Evolutionary conservation across 53 echinoderm and acorn worm genomes (phyloP), one percentile per base, ranked within the genome.

Genomic region (Patiria pectinifera): DNA sequence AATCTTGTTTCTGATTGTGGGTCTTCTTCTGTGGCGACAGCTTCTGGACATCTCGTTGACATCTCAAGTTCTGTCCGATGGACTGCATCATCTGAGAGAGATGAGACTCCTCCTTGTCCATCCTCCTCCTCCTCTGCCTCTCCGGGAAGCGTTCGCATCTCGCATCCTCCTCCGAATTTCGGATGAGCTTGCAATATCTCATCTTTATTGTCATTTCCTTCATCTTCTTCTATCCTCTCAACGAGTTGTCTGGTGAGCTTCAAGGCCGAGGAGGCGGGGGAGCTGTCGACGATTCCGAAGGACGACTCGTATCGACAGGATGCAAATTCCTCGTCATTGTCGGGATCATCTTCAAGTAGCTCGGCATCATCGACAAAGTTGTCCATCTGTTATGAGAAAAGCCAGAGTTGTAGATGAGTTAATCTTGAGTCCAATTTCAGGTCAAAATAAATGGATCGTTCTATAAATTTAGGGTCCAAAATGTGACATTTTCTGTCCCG

Each of bases 321-420:
- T 48, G 71, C 86, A 47, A 86, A 49, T 48, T 86, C 75, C 48
- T 49, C 86, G 69, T 74, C 49, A 13, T 48, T 24, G 49, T 49
- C 23, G 24, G 11, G 69, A 9, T 70, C 82, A 3, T 91, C 91
- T 69, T 69, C 71, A 53, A 35, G n/a, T 43, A 71, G 58, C 22
- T 71, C 91, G 16, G 44, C 86, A 62, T 93, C 93, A 10, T 93
- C 93, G 13, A 93, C 89, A 83, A 93, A 93, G 76, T 93, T 93
- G 69, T 93, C 93, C 58, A 93, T 83, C 93, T 93, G 76, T 35
- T 14, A 44, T 66, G 44, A 16, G 4, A 43, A 59, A 61, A 66
- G 14, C 19, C 15, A 7, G 19, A 66, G 19, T 16, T 15, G 19
- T 16, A 13, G 19, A 13, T 11, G 19, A 16, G 14, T 16, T 15